Evolutionary conservation across 1,140 invertebrate genomes (phyloP).

Genomic region (Caenorhabditis latens): DNA sequence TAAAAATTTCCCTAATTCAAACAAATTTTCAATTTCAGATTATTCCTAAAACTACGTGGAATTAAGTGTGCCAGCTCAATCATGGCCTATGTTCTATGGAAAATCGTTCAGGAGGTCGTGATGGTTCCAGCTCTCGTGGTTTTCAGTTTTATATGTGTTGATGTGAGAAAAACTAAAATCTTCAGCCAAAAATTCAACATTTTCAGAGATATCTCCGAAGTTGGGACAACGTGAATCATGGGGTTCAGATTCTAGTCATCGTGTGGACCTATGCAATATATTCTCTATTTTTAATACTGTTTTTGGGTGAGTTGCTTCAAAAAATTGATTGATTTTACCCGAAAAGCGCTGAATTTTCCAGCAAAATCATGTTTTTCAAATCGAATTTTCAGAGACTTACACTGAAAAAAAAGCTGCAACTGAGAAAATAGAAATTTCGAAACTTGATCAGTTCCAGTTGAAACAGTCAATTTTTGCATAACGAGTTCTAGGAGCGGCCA

Average conservation of each 20-base stretch:
- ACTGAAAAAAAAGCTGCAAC: no score
- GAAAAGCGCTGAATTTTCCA: background rate
- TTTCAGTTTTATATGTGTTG: conserved; percentile 43
- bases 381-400: no score
- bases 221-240: conserved; percentile 23
- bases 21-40: background rate
- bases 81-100: conserved; percentile 39
- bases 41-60: conserved; percentile 35
- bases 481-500: no score
- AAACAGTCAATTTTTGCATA: no score
- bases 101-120: conserved; percentile 24
- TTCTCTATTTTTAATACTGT: conserved; percentile 10
- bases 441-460: no score
- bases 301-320: conserved; percentile 16
- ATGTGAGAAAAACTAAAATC: background rate
- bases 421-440: no score
- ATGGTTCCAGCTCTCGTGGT: conserved; percentile 25
- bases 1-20: no score
- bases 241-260: background rate
- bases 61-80: conserved; percentile 18
- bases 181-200: background rate
- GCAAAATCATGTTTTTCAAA: background rate
- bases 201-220: conserved; percentile 29
- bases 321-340: no score
- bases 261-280: conserved; percentile 44